Base-by-base conservation (phyloP, 2,797 vertebrate genomes). In the Sebastes paucispinis region DNA sequence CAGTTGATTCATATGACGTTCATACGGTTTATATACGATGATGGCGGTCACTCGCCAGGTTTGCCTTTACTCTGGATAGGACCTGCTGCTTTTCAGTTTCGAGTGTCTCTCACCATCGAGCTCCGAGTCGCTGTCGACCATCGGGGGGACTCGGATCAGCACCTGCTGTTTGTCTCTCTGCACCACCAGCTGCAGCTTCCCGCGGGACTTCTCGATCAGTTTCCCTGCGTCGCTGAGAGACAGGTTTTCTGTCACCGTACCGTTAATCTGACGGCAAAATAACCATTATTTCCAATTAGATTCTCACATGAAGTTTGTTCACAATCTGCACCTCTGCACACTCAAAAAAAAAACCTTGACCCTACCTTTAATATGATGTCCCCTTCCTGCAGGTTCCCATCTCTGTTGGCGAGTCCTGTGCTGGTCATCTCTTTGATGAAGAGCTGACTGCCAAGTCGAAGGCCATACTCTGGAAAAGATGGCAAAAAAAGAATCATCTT, bases 401-500 rank as follows among this genome's bases (percentile, higher is more conserved):
- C 97, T 91, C 96, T 97, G 73, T 91, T 96, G 67, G 98, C 98
- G 20, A 99, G 94, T 32, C 98, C 98, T 0, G 97, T 97, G 84
- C 85, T 95, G 14, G 97, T 98, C 98, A 99, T 99, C 94, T 99
- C 98, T 88, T 99, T 99, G 92, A 99, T 98, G 94, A 99, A 99
- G 88, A 99, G 97, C 92, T 99, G 98, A 89, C 98, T 99, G 82
- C 98, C 98, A 82, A 99, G 96, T 50, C 98, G 96, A 73, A 99
- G 97, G 8, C 98, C 98, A 13, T 99, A 99, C 88, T 99, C 98
- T 99, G 88, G 2, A 77, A 77, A 74, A 74, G 27, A 71, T 4
- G 11, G 29, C 1, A 3, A 67, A 34, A 39, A 20, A 59, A 5
- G 80, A 5, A 80, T 11, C 9, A 32, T 9, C 2, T 13, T 54